Evolutionary conservation across 2,797 vertebrate species (phyloP), one percentile per base, ranked within the genome.

Genomic region (Sciurus carolinensis): DNA sequence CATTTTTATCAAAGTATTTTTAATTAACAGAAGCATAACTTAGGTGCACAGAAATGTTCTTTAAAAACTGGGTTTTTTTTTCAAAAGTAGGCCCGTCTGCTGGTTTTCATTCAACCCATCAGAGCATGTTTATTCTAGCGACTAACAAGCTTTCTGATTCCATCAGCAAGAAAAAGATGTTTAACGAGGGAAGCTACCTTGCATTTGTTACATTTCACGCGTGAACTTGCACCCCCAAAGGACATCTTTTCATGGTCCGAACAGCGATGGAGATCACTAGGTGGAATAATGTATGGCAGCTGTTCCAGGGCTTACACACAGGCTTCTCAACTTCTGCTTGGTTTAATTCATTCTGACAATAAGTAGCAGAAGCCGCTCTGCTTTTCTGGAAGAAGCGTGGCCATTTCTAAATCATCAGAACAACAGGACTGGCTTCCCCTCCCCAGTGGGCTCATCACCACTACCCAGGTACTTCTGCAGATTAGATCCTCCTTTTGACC

Each of bases 111-210:
- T 87, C 93, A 91, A 44, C 77, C 81, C 80, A 94, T 90, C 95
- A 72, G 87, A 84, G 28, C 11, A 0, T 76, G 39, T 93, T 93
- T 93, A 86, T 96, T 95, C 33, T n/a, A 76, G 81, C 0, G 20
- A 77, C 95, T 91, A 83, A 97, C 81, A 85, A 94, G 95, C 87
- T 80, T 95, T 95, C 96, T 92, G 69, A 96, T 88, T 92, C 81
- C 71, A 91, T 97, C 90, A 92, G 87, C 82, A 73, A 71, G 69
- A 81, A 80, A 87, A 92, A 47, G 36, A 81, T 59, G 54, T 79
- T 28, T 67, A 26, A 62, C 5, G 1, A 26, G 59, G 4, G 42
- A 90, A 39, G 69, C 59, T 52, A 2, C 77, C 81, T 91, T 26
- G 36, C 11, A 50, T 73, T 76, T 90, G 88, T 96, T 39, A 17